Evolutionary conservation across 2,113 vertebrate species (phyloP).

Genomic region (Pandion haliaetus): DNA sequence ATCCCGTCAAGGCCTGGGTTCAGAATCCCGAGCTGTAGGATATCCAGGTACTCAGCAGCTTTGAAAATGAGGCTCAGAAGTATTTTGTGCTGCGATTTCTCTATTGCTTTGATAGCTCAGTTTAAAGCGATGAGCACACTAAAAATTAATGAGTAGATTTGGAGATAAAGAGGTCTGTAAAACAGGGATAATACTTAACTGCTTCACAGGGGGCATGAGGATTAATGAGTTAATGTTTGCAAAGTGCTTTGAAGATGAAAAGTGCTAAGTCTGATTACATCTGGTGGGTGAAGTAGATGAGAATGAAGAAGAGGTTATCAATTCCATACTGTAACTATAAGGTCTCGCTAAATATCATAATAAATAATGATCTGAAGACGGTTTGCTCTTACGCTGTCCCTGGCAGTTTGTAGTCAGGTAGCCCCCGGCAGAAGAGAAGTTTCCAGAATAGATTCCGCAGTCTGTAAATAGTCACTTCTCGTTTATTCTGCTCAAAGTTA

Average conservation of each 20-base stretch:
- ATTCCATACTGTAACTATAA: neutral
- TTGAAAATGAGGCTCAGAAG: neutral
- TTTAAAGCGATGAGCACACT: neutral
- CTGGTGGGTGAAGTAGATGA: neutral
- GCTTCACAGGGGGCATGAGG: neutral
- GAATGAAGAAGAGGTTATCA: neutral
- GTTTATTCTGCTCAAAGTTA: neutral
- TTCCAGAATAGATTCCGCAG: neutral
- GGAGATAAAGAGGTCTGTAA: neutral
- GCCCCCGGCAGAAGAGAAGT: neutral
- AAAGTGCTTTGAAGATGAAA: slow-evolving; percentile 2
- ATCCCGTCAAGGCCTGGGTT: neutral
- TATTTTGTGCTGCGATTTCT: accelerated
- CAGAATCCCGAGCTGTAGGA: neutral
- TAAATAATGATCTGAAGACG: neutral
- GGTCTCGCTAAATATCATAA: no score
- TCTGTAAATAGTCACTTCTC: neutral
- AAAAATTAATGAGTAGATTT: neutral
- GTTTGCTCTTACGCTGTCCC: neutral
- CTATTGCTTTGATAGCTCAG: neutral
- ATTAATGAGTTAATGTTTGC: neutral
- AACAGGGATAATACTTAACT: neutral
- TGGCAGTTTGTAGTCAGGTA: accelerated
- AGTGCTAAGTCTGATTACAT: neutral
- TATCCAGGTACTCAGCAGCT: neutral